Conservation (phyloP, 2,888 invertebrate genomes). For the Harpalus rubripes region DNA sequence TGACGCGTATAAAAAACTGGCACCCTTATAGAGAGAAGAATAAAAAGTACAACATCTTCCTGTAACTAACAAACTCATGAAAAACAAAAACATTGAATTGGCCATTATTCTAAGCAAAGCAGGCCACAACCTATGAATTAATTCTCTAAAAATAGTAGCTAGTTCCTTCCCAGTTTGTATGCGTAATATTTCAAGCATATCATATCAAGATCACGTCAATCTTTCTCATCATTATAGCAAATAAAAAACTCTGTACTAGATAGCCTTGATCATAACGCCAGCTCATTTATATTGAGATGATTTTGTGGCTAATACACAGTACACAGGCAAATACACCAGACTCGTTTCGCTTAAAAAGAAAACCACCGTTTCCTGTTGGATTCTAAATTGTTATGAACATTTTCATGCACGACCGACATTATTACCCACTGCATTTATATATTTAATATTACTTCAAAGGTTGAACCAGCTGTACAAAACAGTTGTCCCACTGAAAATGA, state of each 20-base stretch:
- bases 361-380: conserved; percentile 4
- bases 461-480: too few species aligned
- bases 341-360: conserved; percentile 37
- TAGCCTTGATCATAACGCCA: conserved; percentile 48
- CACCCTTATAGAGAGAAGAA: too few species aligned
- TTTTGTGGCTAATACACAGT: conserved; percentile 22
- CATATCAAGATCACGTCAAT: conserved; percentile 33
- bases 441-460: too few species aligned
- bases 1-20: background rate
- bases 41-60: too few species aligned
- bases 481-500: too few species aligned
- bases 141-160: background rate
- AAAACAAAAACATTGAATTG: too few species aligned
- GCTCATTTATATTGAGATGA: conserved; percentile 36
- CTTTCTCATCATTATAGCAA: conserved; percentile 32
- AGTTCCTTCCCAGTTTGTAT: background rate
- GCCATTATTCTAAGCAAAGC: too few species aligned
- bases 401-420: background rate
- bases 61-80: too few species aligned
- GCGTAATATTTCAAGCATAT: conserved; percentile 6
- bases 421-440: too few species aligned
- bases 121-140: too few species aligned
- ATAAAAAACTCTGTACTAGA: conserved; percentile 33
- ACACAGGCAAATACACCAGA: conserved; percentile 1
- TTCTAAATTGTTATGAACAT: background rate